Evolutionary conservation across 2,113 vertebrate genomes (phyloP), one percentile per base, ranked within the genome.

Genomic region (Taurulus bubalis): DNA sequence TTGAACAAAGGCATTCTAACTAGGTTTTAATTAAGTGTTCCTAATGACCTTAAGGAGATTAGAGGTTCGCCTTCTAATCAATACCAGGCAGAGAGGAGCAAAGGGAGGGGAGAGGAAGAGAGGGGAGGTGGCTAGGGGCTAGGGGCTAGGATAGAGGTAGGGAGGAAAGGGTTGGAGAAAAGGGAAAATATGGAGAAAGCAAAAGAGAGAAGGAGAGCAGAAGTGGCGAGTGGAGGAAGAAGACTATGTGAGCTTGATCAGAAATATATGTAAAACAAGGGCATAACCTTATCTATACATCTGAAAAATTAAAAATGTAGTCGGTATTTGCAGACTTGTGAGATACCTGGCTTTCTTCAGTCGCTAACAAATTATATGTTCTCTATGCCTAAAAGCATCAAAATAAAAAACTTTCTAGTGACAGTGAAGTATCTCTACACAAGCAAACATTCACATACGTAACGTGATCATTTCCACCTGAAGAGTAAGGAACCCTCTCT

Each of bases 21-120:
- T 97, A 96, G 95, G 95, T 96, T 98, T 98, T 98, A 98, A 99
- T 99, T 96, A 98, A 98, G 97, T 98, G 96, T 95, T 95, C 94
- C 95, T 98, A 98, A 99, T 97, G 96, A 97, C 97, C 96, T 97
- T 96, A 97, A 96, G 95, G 96, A 94, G 97, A 97, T 99, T 98
- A 97, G 96, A 95, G 96, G 95, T 96, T 97, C 94, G 96, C 96
- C 96, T 98, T 96, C 96, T 97, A 97, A 99, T 99, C 97, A 97
- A 98, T 98, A 98, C 88, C 80, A 95, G 94, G 91, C 95, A 95
- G 95, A 95, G 95, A 92, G 93, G 94, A 95, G 96, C 87, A 90
- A 85, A 84, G 89, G 91, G 89, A 90, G 90, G 78, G 82, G 75
- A 84, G 85, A 62, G 73, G 85, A 83, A 51, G 79, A 79, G 90